Percentiles rank a stretch among this genome's conserved stretches.
These are phyloP conservation scores for Conchocele bisecta DNA, from an alignment of 2,888 invertebrate species.

Conservation along the genomic window DNA sequence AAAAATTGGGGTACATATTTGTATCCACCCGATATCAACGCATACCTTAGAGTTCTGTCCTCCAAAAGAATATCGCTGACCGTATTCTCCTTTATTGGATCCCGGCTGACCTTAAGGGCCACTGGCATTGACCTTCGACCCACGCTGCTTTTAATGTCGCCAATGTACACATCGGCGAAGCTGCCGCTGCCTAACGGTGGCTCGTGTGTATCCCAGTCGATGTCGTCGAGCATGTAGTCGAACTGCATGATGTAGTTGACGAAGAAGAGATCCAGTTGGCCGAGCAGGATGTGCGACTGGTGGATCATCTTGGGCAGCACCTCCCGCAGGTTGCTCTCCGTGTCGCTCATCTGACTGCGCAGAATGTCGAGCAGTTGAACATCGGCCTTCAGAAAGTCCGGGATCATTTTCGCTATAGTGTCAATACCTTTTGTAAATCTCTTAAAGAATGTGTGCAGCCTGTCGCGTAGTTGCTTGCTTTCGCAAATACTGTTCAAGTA, in stretches of 20 bases:
- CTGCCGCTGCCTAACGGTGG: constrained; percentile 70
- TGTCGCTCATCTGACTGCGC: constrained; percentile 57
- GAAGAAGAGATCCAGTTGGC: constrained; percentile 72
- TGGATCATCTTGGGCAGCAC: constrained; percentile 62
- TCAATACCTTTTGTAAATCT: constrained; percentile 68
- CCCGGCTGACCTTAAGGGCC: constrained; percentile 69
- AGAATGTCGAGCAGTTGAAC: constrained; percentile 66
- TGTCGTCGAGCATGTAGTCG: constrained; percentile 66
- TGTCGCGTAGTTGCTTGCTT: constrained; percentile 52
- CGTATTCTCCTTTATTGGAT: constrained; percentile 58
- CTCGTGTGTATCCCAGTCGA: constrained; percentile 60
- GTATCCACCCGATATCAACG: not conserved
- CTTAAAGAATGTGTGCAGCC: constrained; percentile 68
- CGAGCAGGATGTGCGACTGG: constrained; percentile 53
- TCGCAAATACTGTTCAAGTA: constrained; percentile 64
- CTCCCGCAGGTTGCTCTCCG: constrained; percentile 60
- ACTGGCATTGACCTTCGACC: constrained; percentile 37
- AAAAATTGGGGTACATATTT: too few species aligned
- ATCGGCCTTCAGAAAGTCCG: constrained; percentile 74
- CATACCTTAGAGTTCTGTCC: constrained; percentile 72
- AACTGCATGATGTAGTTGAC: constrained; percentile 70
- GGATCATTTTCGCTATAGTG: constrained; percentile 67
- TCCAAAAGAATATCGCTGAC: constrained; percentile 72
- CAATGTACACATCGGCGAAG: constrained; percentile 74
- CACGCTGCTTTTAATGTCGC: constrained; percentile 22